Conservation (phyloP, 2,113 vertebrate genomes). For the Oxyura jamaicensis region DNA sequence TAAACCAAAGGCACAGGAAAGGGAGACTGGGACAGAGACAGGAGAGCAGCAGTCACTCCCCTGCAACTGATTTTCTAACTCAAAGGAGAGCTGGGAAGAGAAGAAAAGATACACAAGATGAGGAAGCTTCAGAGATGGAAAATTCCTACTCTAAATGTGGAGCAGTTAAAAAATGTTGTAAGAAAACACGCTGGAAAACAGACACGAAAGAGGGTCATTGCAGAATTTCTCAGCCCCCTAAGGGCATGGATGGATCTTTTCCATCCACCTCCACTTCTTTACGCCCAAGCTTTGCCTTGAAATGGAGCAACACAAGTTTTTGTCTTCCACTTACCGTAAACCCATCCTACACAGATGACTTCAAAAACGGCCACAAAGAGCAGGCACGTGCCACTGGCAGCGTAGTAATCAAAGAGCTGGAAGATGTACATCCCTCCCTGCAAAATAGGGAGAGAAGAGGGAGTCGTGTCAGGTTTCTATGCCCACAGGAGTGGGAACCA, state of each 20-base stretch:
- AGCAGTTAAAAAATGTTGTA: not conserved
- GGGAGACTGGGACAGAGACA: not conserved
- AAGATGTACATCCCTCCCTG: constrained; percentile 97
- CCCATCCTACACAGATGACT: constrained; percentile 88
- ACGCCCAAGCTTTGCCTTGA: not conserved
- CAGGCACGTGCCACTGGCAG: constrained; percentile 90
- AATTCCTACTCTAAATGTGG: not conserved
- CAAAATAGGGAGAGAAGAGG: not conserved
- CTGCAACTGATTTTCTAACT: not conserved
- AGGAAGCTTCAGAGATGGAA: not conserved
- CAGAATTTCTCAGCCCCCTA: not conserved
- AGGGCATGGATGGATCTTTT: not conserved
- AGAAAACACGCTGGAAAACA: not conserved
- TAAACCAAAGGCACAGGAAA: not conserved
- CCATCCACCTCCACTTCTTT: not conserved
- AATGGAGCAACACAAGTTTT: not conserved
- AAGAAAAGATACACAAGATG: not conserved
- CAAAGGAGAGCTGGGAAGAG: not conserved
- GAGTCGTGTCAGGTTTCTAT: not conserved
- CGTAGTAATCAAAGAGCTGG: constrained; percentile 95
- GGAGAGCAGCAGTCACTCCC: not conserved
- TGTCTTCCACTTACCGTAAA: constrained; percentile 87
- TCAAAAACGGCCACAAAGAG: constrained; percentile 91
- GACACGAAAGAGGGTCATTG: not conserved
- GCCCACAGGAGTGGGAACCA: not conserved